These are phyloP conservation scores for Tragelaphus buxtoni DNA, from an alignment of 2,113 vertebrate genomes.

Conservation along the genomic window DNA sequence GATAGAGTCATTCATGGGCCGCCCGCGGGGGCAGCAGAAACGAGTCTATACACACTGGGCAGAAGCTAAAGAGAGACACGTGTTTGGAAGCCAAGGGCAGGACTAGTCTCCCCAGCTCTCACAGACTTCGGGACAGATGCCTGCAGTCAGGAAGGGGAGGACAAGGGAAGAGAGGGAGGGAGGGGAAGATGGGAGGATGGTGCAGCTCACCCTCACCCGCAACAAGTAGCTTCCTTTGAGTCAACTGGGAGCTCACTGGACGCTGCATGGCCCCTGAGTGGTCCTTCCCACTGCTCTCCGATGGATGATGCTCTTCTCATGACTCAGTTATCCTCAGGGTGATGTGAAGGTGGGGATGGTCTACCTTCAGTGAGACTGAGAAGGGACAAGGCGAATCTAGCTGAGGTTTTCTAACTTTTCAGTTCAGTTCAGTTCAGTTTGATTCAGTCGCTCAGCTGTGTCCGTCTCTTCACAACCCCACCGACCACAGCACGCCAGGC, in stretches of 20 bases:
- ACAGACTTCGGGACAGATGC: neutral
- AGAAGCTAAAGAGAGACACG: neutral
- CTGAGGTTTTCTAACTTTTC: neutral
- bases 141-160: neutral
- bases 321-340: neutral
- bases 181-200: accelerated
- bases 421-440: neutral
- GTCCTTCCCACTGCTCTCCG: neutral
- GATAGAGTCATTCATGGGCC: neutral
- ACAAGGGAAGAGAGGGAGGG: neutral
- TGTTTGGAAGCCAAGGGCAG: neutral
- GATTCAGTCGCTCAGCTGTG: accelerated
- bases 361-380: neutral
- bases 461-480: accelerated
- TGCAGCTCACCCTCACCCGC: too few relatives aligned
- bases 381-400: neutral
- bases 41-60: neutral
- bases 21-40: neutral
- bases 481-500: accelerated
- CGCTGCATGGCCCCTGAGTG: neutral
- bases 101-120: neutral
- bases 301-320: too few relatives aligned
- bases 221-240: neutral
- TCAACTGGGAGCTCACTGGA: neutral
- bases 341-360: neutral